Evolutionary conservation across 2,113 vertebrate species (phyloP).

Genomic region (Cricetomys ansorgei): DNA sequence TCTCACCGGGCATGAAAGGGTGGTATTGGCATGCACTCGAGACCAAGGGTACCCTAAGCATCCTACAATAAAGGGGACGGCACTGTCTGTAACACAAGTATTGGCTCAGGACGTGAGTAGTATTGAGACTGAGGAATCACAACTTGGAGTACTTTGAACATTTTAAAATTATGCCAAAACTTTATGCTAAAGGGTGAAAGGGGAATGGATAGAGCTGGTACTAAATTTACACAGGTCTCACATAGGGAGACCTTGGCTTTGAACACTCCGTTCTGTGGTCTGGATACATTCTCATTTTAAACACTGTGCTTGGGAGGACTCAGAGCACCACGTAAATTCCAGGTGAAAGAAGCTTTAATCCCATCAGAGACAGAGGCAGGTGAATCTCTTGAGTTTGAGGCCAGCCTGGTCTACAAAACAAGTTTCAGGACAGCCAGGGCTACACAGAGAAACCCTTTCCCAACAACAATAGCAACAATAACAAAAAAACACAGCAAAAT

Average conservation of each 20-base stretch:
- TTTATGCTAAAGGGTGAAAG: not conserved
- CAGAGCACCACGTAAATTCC: not conserved
- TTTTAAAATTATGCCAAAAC: constrained; percentile 24
- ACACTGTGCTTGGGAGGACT: not conserved
- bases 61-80: not conserved
- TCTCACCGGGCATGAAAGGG: not conserved
- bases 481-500: no score
- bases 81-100: not conserved
- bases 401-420: no score
- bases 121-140: not conserved
- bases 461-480: no score
- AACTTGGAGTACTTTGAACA: not conserved
- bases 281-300: not conserved
- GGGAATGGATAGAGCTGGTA: not conserved
- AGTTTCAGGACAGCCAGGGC: no score
- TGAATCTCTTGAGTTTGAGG: no score
- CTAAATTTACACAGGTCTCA: not conserved
- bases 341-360: not conserved
- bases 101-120: not conserved
- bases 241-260: not conserved
- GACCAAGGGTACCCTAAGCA: no score
- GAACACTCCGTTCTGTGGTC: not conserved
- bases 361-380: no score
- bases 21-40: not conserved
- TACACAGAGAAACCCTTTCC: no score